These are phyloP conservation scores for Leucoraja erinaceus DNA, from an alignment of 2,113 vertebrate species.

Conservation along the genomic window DNA sequence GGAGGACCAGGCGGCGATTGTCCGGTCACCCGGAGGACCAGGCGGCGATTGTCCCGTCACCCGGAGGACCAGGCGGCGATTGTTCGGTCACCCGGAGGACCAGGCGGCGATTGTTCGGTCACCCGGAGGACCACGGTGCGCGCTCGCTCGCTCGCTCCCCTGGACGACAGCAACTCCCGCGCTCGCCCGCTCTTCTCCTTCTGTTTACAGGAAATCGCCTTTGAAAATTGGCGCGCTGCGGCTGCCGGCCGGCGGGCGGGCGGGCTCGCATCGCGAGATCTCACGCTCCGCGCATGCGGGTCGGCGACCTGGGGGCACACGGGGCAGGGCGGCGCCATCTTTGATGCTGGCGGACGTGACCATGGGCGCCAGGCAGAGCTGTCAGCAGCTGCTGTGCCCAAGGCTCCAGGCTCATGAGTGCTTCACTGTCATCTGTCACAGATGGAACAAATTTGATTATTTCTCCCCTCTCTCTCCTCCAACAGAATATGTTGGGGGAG, in stretches of 20 bases:
- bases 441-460: no score
- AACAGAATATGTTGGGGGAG: no score
- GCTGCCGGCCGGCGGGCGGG: background rate
- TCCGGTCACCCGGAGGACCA: no score
- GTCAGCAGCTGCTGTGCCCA: background rate
- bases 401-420: no score
- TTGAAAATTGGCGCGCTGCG: conserved; percentile 32
- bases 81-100: no score
- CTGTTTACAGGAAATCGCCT: conserved; percentile 23
- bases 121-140: no score
- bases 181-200: background rate
- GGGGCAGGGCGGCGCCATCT: background rate
- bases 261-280: background rate
- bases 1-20: no score
- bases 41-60: background rate
- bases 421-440: no score
- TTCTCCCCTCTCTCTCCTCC: no score
- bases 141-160: background rate
- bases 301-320: background rate
- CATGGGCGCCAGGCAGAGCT: background rate
- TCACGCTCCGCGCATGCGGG: background rate
- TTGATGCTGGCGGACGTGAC: background rate
- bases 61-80: background rate
- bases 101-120: no score
- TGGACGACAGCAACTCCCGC: background rate